Evolutionary conservation across 1,140 invertebrate genomes (phyloP).

Genomic region (Drosophila parabipectinata): DNA sequence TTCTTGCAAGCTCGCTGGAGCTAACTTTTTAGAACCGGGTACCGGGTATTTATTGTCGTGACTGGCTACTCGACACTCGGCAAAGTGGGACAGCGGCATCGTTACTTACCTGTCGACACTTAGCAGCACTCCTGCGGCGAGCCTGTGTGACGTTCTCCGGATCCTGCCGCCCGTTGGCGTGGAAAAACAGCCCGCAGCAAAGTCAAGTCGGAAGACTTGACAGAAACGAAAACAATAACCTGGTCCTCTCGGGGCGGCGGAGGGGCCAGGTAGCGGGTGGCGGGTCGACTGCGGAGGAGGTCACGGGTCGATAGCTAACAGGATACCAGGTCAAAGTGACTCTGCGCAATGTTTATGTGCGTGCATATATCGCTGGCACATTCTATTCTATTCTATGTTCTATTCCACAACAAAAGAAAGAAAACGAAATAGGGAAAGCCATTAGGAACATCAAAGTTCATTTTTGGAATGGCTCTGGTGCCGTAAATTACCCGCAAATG

Average conservation of each 20-base stretch:
- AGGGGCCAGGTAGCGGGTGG: background rate
- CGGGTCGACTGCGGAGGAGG: background rate
- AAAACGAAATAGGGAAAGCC: background rate
- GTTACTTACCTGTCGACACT: conserved; percentile 45
- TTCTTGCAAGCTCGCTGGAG: no score
- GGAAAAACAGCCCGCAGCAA: conserved; percentile 3
- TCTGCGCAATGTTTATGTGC: conserved; percentile 7
- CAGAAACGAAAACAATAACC: conserved; percentile 13
- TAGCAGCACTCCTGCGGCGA: conserved; percentile 4
- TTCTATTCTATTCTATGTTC: background rate
- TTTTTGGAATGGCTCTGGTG: conserved; percentile 14
- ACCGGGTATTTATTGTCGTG: conserved; percentile 6
- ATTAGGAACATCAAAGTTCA: conserved; percentile 33
- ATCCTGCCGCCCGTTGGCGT: background rate
- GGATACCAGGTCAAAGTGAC: conserved; percentile 24
- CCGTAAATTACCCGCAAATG: conserved; percentile 39
- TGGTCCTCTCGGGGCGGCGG: background rate
- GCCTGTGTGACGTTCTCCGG: conserved; percentile 1
- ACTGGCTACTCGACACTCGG: background rate
- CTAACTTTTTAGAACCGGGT: background rate
- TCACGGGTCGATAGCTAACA: conserved; percentile 18
- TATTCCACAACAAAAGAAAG: background rate
- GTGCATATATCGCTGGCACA: background rate
- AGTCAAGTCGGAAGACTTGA: conserved; percentile 3
- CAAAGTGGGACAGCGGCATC: conserved; percentile 3